Base-by-base conservation (phyloP, 2,113 vertebrate species). In the Felis chaus region DNA sequence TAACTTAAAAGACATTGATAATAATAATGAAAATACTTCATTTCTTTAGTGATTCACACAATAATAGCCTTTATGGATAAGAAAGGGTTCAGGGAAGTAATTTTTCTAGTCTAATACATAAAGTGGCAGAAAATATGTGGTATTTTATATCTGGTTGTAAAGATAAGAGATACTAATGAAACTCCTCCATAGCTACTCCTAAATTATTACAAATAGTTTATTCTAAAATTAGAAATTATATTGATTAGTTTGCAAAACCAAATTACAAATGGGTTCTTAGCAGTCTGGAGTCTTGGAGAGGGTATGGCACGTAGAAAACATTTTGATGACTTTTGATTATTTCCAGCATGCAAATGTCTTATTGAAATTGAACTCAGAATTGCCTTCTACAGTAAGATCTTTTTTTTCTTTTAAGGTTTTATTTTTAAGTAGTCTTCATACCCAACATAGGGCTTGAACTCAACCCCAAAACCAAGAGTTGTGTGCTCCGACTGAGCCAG, bases 291-390 rank as follows among this genome's bases (percentile, higher is more conserved):
- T 63, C 41, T 69, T 82, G 45, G 66, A 4, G 5, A 87, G 18
- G 31, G 29, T 73, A 63, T 90, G 29, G 29, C 29, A 93, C n/a
- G 79, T 68, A 68, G n/a, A 48, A 89, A 53, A n/a, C 25, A 39
- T 79, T 85, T 88, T 83, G 80, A 55, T 50, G 69, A 69, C 41
- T 78, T 89, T 41, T 86, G 45, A 55, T 89, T 76, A 82, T 81
- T 95, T 94, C 25, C 53, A 88, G 73, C 3, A 82, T 73, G 50
- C 33, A 61, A 92, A 53, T 31, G 18, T 85, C 92, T 89, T 6
- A 89, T 69, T 89, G 92, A 66, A 83, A 73, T n/a, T 87, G 29
- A 96, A 80, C 65, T 76, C 57, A 88, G 79, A 91, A 88, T 41
- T 87, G n/a, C 61, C n/a, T 90, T 85, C 53, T 41, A 92, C 31